Conservation (phyloP, 2,113 vertebrate genomes). For the Myocastor coypus region DNA sequence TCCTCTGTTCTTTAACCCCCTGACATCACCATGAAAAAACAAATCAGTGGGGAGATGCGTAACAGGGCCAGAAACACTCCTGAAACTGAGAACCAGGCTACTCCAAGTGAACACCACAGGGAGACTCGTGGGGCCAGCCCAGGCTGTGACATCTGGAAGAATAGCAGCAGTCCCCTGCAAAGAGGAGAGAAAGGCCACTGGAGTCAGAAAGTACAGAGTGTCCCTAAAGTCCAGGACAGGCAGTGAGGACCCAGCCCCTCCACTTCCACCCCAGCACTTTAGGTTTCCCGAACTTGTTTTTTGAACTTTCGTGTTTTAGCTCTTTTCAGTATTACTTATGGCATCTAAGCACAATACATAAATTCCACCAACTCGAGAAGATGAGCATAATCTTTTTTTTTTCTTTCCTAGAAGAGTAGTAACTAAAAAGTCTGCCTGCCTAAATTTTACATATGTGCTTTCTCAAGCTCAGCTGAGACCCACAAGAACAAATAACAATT, state of each 20-base stretch:
- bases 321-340: not conserved
- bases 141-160: not conserved
- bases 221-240: not conserved
- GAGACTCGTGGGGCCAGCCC: not conserved
- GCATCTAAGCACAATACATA: not conserved
- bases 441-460: not conserved
- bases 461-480: not conserved
- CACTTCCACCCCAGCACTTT: not conserved
- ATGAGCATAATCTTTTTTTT: not conserved
- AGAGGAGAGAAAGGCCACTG: not conserved
- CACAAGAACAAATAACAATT: slow-evolving; percentile 17
- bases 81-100: not conserved
- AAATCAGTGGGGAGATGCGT: not conserved
- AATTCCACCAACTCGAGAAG: not conserved
- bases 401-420: not conserved
- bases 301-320: not conserved
- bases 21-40: not conserved
- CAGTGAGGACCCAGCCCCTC: too few species aligned
- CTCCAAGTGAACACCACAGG: too few species aligned
- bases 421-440: not conserved
- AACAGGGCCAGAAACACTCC: not conserved
- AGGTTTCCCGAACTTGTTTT: not conserved
- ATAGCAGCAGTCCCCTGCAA: not conserved
- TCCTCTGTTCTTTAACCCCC: not conserved
- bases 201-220: not conserved